Base-by-base conservation (phyloP, 2,113 vertebrate species). In the Columba livia region DNA sequence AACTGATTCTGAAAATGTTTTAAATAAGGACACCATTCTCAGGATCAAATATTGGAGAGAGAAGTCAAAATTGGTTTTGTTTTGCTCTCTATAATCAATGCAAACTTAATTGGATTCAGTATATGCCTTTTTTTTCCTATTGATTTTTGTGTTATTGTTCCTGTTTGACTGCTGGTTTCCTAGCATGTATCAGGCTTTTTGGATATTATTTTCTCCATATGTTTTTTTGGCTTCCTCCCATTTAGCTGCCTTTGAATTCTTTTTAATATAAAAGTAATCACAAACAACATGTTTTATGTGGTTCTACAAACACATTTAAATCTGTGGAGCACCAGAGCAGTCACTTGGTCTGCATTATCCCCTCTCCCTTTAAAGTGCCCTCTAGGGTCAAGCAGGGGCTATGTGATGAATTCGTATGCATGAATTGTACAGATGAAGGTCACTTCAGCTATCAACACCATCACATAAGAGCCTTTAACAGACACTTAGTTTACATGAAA, bases 31-130 rank as follows among this genome's bases (percentile, higher is more conserved):
- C 34, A 44, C 5, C 40, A 34, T 64, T 81, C 32, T 85, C 34
- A 31, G 29, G 32, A 87, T 72, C 61, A 85, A 86, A 75, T 74
- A 44, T 56, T 79, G 69, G 26, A 78, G 29, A 78, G 4, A 51
- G 11, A 14, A 84, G 29, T 81, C 21, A 86, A 89, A 93, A 89
- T 12, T 38, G 11, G 62, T 28, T 90, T 93, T 89, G n/a, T 87
- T 95, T 89, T 74, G 18, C 50, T 92, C 77, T 89, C 57, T 92
- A 20, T 82, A 97, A 94, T 94, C 80, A 94, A 95, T 92, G 73
- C 38, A 92, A 87, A 94, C 57, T 94, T 94, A 95, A 92, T 91
- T 91, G 44, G 87, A 79, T 89, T 71, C 53, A 50, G 78, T 81
- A 67, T 51, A 53, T 85, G 48, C 34, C 17, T 53, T 86, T 91